Conservation (phyloP, 2,797 vertebrate genomes). For the Mus minutoides region DNA sequence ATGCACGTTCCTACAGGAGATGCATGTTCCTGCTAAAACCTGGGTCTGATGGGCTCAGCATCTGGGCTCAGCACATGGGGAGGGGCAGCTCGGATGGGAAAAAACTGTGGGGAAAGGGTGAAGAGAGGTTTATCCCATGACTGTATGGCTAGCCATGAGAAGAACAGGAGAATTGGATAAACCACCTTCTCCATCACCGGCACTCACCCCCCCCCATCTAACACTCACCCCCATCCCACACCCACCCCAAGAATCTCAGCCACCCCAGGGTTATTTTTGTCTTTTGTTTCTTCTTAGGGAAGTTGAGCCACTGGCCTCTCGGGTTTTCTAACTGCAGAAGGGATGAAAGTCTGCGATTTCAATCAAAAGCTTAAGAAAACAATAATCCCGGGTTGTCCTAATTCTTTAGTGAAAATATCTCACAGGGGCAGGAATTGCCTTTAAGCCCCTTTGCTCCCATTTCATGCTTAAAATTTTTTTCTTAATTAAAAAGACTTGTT, state of each 20-base stretch:
- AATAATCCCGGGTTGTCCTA: conserved; percentile 87
- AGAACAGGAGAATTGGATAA: background rate
- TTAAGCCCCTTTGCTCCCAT: conserved; percentile 84
- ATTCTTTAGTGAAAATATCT: conserved; percentile 85
- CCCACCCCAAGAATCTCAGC: conserved; percentile 48
- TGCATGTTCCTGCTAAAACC: rapidly evolving
- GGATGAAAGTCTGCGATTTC: conserved; percentile 86
- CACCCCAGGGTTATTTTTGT: conserved; percentile 18
- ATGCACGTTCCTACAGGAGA: rapidly evolving
- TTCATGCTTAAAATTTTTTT: conserved; percentile 84
- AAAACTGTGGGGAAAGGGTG: too few relatives aligned
- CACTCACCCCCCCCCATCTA: background rate
- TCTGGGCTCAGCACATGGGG: background rate
- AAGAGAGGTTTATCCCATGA: too few relatives aligned
- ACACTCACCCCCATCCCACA: background rate
- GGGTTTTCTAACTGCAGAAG: conserved; percentile 76
- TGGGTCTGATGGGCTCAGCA: background rate
- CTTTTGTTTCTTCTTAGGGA: conserved; percentile 63
- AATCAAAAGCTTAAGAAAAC: conserved; percentile 88
- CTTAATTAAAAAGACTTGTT: conserved; percentile 86
- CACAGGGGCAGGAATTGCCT: conserved; percentile 82
- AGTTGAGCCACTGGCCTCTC: conserved; percentile 72
- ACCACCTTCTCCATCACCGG: background rate
- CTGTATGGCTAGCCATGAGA: background rate
- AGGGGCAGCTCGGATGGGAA: background rate